phyloP scores from a whole-genome alignment of 2,113 vertebrate genomes.

The Amphiprion ocellaris region DNA sequence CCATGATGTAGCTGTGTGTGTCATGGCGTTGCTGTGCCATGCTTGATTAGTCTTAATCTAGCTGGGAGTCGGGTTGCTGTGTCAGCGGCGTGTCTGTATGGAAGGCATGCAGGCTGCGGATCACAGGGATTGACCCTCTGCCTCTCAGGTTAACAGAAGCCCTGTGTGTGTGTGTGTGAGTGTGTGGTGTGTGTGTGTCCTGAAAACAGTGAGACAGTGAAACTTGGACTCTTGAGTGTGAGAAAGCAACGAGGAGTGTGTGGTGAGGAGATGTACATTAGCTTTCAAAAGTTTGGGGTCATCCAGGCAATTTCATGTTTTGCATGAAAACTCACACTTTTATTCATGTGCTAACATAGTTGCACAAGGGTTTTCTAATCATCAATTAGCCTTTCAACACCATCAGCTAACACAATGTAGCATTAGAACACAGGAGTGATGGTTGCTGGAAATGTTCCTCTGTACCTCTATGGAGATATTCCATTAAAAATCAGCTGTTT shows the following conservation, averaged over 20 bases:
- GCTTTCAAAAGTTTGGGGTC: no score
- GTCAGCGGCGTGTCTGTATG: constrained; percentile 78
- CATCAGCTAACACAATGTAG: no score
- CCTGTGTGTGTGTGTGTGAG: constrained; percentile 30
- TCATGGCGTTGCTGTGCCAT: constrained; percentile 46
- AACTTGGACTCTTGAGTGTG: constrained; percentile 19
- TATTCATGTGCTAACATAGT: no score
- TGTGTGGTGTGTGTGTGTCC: constrained; percentile 13
- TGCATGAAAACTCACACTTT: no score
- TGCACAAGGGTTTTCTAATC: no score
- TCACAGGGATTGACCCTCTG: constrained; percentile 84
- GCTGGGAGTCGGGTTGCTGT: constrained; percentile 80
- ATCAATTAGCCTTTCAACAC: no score
- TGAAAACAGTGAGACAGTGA: constrained; percentile 10
- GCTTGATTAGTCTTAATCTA: constrained; percentile 82
- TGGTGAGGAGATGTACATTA: background rate
- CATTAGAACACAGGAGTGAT: no score
- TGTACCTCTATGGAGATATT: no score
- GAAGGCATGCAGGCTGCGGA: constrained; percentile 82
- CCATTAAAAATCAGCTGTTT: no score
- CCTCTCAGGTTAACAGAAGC: constrained; percentile 87
- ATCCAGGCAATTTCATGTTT: no score
- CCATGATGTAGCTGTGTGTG: constrained; percentile 20
- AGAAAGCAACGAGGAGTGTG: constrained; percentile 14
- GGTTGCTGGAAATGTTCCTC: no score